These are phyloP conservation scores for Anniella stebbinsi DNA, from an alignment of 2,797 vertebrate species.

Conservation along the genomic window DNA sequence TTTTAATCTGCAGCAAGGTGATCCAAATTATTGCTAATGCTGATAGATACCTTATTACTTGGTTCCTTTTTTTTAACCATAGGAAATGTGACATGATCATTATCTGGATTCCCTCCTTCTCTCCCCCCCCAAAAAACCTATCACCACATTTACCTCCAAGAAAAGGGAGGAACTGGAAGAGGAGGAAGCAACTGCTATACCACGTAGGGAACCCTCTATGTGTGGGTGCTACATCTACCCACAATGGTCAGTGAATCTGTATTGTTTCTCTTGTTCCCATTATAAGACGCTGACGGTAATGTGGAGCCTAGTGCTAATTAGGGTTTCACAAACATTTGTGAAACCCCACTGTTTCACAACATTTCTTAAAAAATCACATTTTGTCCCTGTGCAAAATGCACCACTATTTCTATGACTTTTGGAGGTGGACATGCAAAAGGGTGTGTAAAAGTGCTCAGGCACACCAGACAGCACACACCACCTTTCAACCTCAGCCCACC, in stretches of 20 bases:
- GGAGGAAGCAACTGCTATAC: background rate
- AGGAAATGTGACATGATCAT: background rate
- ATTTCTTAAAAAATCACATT: background rate
- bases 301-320: background rate
- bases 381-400: background rate
- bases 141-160: background rate
- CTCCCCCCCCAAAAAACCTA: background rate
- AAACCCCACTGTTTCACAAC: too few relatives aligned
- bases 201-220: too few relatives aligned
- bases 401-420: background rate
- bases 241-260: background rate
- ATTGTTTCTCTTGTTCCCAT: background rate
- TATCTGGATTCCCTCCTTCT: background rate
- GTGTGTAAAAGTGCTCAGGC: background rate
- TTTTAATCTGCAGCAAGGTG: conserved; percentile 87
- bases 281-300: background rate
- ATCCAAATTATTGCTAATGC: background rate
- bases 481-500: background rate
- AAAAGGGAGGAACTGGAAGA: background rate
- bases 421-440: background rate
- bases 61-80: background rate
- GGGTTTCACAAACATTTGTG: too few relatives aligned
- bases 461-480: too few relatives aligned
- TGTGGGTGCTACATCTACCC: background rate
- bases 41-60: too few relatives aligned